These are phyloP conservation scores for Ips typographus DNA, from an alignment of 1,140 invertebrate species.

Conservation along the genomic window DNA sequence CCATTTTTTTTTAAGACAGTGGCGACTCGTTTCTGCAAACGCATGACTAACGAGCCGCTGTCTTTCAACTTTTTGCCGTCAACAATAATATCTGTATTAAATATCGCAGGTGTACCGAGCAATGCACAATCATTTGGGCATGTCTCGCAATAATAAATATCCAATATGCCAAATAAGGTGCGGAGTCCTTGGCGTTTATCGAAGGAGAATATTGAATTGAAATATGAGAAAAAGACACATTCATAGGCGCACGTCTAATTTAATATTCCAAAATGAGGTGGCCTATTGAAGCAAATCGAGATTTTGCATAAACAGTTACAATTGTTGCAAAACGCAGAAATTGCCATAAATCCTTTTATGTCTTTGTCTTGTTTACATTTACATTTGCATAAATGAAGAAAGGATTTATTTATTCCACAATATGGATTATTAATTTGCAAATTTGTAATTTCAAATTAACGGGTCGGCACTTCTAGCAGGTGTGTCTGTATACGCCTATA, in stretches of 20 bases:
- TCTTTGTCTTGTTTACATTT: conserved; percentile 21
- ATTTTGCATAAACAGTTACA: conserved; percentile 29
- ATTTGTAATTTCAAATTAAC: conserved; percentile 10
- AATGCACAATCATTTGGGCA: not conserved
- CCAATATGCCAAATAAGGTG: not conserved
- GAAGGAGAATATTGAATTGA: not conserved
- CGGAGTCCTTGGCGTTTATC: not conserved
- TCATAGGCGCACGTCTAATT: conserved; percentile 1
- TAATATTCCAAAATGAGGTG: not conserved
- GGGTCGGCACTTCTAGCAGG: conserved; percentile 4
- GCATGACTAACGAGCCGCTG: no score
- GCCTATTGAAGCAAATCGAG: not conserved
- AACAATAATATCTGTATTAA: no score
- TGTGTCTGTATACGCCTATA: conserved; percentile 26
- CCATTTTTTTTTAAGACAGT: no score
- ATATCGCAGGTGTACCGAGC: no score
- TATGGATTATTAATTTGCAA: conserved; percentile 18
- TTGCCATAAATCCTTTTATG: conserved; percentile 17
- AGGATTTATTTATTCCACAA: conserved; percentile 22
- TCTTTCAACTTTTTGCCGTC: no score
- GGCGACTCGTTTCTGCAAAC: no score
- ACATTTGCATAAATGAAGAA: conserved; percentile 27
- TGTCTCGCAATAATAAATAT: not conserved
- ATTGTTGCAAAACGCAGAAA: conserved; percentile 19
- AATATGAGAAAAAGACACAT: not conserved